phyloP scores from a whole-genome alignment of 2,797 vertebrate genomes.

The Neosalanx taihuensis region DNA sequence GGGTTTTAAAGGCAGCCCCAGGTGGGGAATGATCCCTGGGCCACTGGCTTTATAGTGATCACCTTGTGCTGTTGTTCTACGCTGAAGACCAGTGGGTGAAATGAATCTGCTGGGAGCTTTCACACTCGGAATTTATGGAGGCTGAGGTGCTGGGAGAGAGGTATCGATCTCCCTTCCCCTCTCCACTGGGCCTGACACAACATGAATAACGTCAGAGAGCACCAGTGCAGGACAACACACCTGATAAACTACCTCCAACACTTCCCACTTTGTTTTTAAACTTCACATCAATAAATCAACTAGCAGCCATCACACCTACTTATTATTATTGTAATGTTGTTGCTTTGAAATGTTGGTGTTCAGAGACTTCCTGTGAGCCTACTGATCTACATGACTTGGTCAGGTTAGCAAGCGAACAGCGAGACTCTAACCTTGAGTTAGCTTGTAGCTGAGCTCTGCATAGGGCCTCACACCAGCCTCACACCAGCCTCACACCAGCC shows the following conservation, averaged over 20 bases:
- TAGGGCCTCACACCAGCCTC: not conserved
- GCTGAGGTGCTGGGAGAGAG: slow-evolving; percentile 49
- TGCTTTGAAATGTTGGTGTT: slow-evolving; percentile 1
- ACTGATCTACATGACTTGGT: not conserved
- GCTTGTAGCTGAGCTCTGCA: slow-evolving; percentile 20
- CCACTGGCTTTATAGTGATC: slow-evolving; percentile 77
- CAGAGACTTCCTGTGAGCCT: not conserved
- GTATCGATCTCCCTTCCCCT: slow-evolving; percentile 75
- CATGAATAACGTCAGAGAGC: slow-evolving; percentile 65
- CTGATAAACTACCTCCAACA: slow-evolving; percentile 63
- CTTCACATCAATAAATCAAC: not conserved
- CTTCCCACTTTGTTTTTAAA: slow-evolving; percentile 18
- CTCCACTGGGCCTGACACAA: slow-evolving; percentile 60
- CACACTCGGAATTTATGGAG: slow-evolving; percentile 84
- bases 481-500: too few relatives aligned
- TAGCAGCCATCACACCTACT: not conserved
- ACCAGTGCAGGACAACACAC: slow-evolving; percentile 73
- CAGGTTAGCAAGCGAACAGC: slow-evolving; percentile 15
- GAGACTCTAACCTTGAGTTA: slow-evolving; percentile 7
- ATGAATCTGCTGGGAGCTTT: slow-evolving; percentile 78
- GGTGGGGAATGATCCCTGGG: slow-evolving; percentile 57
- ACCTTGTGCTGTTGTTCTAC: slow-evolving; percentile 81
- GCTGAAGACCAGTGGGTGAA: slow-evolving; percentile 82
- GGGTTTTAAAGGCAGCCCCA: slow-evolving; percentile 52
- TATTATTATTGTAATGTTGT: not conserved